Percentiles rank a stretch among this genome's conserved stretches.
phyloP scores from a whole-genome alignment of 2,888 invertebrate genomes.

The Chalcis sispes region DNA sequence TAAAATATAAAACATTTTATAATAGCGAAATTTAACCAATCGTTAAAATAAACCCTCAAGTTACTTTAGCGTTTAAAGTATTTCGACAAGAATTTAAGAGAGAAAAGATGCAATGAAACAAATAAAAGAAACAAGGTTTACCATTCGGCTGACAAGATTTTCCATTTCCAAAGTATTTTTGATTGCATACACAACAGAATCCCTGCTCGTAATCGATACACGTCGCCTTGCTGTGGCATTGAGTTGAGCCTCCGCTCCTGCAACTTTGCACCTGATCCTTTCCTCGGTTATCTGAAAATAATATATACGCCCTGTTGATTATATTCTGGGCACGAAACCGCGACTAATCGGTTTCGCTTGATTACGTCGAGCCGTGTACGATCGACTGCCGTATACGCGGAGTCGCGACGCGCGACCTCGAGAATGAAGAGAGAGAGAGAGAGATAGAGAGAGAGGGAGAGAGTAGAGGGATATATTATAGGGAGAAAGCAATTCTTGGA shows the following conservation, averaged over 20 bases:
- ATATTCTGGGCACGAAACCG: constrained; percentile 29
- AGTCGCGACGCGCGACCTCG: not conserved
- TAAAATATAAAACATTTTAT: too few species aligned
- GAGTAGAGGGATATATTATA: constrained; percentile 16
- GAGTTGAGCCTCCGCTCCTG: constrained; percentile 81
- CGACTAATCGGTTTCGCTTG: constrained; percentile 26
- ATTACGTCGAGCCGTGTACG: too few species aligned
- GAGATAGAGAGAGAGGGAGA: too few species aligned
- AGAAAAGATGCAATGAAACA: not conserved
- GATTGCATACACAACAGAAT: constrained; percentile 92
- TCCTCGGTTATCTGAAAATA: constrained; percentile 43
- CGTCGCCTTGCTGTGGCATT: constrained; percentile 87
- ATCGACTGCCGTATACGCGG: constrained; percentile 3
- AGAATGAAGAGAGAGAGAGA: constrained; percentile 7
- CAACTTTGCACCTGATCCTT: constrained; percentile 75
- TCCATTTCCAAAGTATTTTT: constrained; percentile 95
- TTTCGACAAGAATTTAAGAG: not conserved
- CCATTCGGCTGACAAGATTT: constrained; percentile 89
- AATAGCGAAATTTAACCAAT: too few species aligned
- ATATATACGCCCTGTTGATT: constrained; percentile 13
- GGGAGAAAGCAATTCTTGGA: constrained; percentile 15
- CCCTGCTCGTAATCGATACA: constrained; percentile 90
- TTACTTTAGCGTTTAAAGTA: too few species aligned
- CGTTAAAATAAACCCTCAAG: too few species aligned
- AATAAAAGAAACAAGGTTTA: constrained; percentile 63